A percentile compares a stretch with the other conserved stretches of the same genome.
phyloP scores from a whole-genome alignment of 2,113 vertebrate genomes.

The Ivindomyrus marchei region DNA sequence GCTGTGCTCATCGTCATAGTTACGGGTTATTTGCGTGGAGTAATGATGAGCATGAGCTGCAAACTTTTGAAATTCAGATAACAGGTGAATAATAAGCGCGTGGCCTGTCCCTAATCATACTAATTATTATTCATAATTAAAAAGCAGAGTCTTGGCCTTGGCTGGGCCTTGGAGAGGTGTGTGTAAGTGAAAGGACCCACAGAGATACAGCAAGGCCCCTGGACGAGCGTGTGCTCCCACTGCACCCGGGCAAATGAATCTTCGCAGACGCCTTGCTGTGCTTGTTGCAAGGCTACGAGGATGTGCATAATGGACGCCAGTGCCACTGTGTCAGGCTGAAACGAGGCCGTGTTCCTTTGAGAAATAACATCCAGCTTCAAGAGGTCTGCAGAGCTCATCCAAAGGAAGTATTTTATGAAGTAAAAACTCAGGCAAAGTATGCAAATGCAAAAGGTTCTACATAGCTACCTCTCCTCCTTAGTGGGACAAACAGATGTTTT shows the following conservation, averaged over 20 bases:
- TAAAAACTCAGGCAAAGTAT: not conserved
- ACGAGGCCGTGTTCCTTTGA: not conserved
- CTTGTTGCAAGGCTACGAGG: not conserved
- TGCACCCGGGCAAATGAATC: slow-evolving; percentile 9
- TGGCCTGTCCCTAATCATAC: not conserved
- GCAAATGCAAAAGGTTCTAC: not conserved
- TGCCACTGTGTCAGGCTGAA: slow-evolving; percentile 7
- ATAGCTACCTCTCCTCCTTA: not conserved
- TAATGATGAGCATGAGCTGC: not conserved
- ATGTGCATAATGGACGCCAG: not conserved
- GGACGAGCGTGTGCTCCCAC: not conserved
- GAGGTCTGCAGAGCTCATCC: not conserved
- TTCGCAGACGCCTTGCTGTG: slow-evolving; percentile 13
- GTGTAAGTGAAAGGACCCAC: not conserved
- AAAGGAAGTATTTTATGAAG: not conserved
- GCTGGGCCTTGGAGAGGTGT: not conserved
- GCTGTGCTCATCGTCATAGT: not conserved
- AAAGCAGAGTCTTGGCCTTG: not conserved
- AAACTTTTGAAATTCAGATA: not conserved
- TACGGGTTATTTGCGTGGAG: not conserved
- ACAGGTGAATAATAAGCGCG: not conserved
- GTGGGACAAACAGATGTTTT: not conserved
- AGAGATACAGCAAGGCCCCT: not conserved
- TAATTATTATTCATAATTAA: not conserved
- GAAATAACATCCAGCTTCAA: not conserved